Evolutionary conservation across 1,140 invertebrate species (phyloP).

Genomic region (Drosophila equinoxialis): DNA sequence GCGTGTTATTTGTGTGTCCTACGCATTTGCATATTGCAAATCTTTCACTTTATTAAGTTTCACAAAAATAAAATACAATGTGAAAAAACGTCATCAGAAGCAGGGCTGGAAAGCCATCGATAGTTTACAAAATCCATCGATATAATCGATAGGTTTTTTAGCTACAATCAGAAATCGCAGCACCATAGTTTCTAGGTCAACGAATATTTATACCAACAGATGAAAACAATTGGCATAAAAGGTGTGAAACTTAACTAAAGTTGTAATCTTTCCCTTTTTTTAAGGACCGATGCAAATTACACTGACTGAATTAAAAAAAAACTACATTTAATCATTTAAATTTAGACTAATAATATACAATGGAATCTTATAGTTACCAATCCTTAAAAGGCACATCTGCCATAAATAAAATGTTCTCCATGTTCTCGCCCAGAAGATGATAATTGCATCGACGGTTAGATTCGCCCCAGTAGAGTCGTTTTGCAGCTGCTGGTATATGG

Average conservation of each 20-base stretch:
- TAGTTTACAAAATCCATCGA: not conserved
- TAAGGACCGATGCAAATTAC: too few species aligned
- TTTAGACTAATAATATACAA: not conserved
- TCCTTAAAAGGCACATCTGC: slow-evolving; percentile 39
- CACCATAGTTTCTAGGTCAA: not conserved
- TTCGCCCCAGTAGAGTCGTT: not conserved
- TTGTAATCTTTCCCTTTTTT: too few species aligned
- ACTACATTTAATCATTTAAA: not conserved
- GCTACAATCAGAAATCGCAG: not conserved
- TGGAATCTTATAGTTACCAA: slow-evolving; percentile 44
- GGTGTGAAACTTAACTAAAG: too few species aligned
- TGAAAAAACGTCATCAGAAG: slow-evolving; percentile 74
- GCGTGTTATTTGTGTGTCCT: slow-evolving; percentile 63
- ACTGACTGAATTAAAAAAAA: not conserved
- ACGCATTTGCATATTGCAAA: slow-evolving; percentile 68
- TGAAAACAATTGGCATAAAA: too few species aligned
- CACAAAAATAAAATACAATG: slow-evolving; percentile 65
- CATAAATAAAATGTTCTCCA: slow-evolving; percentile 45
- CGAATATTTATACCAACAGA: too few species aligned
- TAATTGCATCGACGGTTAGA: not conserved
- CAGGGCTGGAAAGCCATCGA: not conserved
- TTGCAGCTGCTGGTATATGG: slow-evolving; percentile 50
- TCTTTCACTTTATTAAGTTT: slow-evolving; percentile 62
- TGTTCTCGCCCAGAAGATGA: slow-evolving; percentile 27
- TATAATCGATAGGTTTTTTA: too few species aligned